Evolutionary conservation across 2,888 invertebrate genomes (phyloP).

Genomic region (Priocnemis perturbator): DNA sequence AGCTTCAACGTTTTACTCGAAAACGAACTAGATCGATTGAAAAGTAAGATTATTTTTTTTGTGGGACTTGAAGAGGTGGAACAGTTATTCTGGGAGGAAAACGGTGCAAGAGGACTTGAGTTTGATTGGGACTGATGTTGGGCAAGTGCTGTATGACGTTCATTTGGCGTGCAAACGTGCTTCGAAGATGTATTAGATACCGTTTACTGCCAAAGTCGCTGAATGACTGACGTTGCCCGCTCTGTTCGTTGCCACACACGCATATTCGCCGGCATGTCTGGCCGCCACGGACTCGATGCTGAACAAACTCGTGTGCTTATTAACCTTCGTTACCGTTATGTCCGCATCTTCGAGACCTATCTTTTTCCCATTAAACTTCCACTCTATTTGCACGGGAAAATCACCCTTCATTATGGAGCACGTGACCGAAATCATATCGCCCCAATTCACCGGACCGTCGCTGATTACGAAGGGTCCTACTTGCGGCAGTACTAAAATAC

Average conservation of each 20-base stretch:
- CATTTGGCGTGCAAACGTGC: slow-evolving; percentile 46
- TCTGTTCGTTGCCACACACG: slow-evolving; percentile 77
- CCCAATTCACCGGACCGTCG: slow-evolving; percentile 73
- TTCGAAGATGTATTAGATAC: slow-evolving; percentile 72
- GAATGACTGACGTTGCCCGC: slow-evolving; percentile 78
- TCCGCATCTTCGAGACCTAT: slow-evolving; percentile 65
- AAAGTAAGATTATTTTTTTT: too few species aligned
- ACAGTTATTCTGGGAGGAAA: too few species aligned
- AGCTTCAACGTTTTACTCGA: too few species aligned
- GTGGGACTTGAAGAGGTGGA: too few species aligned
- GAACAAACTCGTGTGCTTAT: slow-evolving; percentile 79
- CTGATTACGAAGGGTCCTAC: slow-evolving; percentile 74
- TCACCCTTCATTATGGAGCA: slow-evolving; percentile 89
- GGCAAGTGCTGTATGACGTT: slow-evolving; percentile 42
- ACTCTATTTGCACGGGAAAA: slow-evolving; percentile 84
- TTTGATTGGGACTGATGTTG: slow-evolving; percentile 16
- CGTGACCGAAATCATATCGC: slow-evolving; percentile 76
- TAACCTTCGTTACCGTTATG: slow-evolving; percentile 76
- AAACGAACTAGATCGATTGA: too few species aligned
- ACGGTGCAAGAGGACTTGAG: neutral
- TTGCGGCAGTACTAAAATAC: slow-evolving; percentile 75
- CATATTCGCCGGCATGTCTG: slow-evolving; percentile 83
- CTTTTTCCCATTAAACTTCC: slow-evolving; percentile 81
- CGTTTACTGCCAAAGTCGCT: slow-evolving; percentile 78
- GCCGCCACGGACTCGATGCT: slow-evolving; percentile 84